These are phyloP conservation scores for Beris morrisii DNA, from an alignment of 2,888 invertebrate species.

Conservation along the genomic window DNA sequence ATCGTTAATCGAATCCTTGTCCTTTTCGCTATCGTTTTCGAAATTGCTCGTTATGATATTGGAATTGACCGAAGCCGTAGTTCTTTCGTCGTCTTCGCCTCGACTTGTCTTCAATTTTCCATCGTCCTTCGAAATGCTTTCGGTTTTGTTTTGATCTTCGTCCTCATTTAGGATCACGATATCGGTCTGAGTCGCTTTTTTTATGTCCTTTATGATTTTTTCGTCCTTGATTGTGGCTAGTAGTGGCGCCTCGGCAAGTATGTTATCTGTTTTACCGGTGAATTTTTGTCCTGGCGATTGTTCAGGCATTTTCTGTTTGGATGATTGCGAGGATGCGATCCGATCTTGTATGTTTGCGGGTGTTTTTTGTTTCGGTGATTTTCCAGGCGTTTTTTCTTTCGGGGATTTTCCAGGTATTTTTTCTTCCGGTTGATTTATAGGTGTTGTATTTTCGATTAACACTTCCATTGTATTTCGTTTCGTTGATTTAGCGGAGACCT, in stretches of 20 bases:
- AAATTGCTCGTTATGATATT: slow-evolving; percentile 44
- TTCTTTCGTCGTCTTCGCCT: slow-evolving; percentile 49
- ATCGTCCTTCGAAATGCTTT: slow-evolving; percentile 19
- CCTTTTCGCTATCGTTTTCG: slow-evolving; percentile 42
- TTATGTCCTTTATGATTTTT: neutral
- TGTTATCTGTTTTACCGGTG: too few relatives aligned
- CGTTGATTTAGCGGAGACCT: too few relatives aligned
- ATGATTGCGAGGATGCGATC: neutral
- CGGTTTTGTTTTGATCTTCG: slow-evolving; percentile 29
- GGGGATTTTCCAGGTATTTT: too few relatives aligned
- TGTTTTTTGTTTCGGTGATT: neutral
- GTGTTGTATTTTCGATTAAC: too few relatives aligned
- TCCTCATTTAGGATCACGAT: slow-evolving; percentile 33
- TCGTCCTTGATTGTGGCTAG: neutral
- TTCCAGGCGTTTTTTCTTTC: neutral
- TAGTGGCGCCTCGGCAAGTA: neutral
- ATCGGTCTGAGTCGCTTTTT: slow-evolving; percentile 33
- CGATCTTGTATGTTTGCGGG: neutral
- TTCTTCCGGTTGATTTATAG: too few relatives aligned
- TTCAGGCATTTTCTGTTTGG: neutral
- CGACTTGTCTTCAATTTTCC: slow-evolving; percentile 31
- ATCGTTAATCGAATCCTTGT: slow-evolving; percentile 41
- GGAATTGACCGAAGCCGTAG: slow-evolving; percentile 54
- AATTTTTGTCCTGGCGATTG: too few relatives aligned
- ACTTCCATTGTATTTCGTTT: too few relatives aligned